Evolutionary conservation across 1,140 invertebrate genomes (phyloP).

Genomic region (Drosophila mauritiana): DNA sequence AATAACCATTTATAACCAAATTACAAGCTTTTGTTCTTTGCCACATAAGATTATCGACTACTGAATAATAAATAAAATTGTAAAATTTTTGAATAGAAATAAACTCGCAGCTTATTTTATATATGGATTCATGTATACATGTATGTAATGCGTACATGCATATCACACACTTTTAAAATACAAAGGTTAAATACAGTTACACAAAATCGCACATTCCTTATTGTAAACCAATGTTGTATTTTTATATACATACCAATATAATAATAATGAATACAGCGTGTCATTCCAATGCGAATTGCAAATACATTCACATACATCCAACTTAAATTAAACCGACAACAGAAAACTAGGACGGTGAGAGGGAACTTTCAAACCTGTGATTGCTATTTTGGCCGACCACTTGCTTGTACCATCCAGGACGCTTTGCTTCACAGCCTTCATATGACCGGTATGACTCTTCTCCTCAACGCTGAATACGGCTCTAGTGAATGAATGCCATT

Average conservation of each 20-base stretch:
- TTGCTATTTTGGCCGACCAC: slow-evolving; percentile 99
- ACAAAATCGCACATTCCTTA: slow-evolving; percentile 32
- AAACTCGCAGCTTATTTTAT: slow-evolving; percentile 3
- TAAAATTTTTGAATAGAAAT: not conserved
- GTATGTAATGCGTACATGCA: slow-evolving; percentile 39
- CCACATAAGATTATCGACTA: not conserved
- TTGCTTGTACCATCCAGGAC: slow-evolving; percentile 99
- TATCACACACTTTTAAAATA: slow-evolving; percentile 27
- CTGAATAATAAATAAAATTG: not conserved
- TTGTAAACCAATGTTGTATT: slow-evolving; percentile 11
- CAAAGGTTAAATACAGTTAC: slow-evolving; percentile 20
- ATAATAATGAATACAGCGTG: slow-evolving; percentile 37
- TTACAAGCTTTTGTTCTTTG: not conserved
- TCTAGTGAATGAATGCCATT: slow-evolving; percentile 87
- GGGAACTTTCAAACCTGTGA: slow-evolving; percentile 95
- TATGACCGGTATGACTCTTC: slow-evolving; percentile 96
- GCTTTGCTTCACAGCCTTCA: slow-evolving; percentile 99
- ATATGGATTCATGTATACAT: slow-evolving; percentile 28
- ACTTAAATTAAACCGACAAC: slow-evolving; percentile 34
- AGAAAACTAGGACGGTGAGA: slow-evolving; percentile 37
- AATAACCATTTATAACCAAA: not conserved
- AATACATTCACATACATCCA: slow-evolving; percentile 60
- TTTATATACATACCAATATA: slow-evolving; percentile 10
- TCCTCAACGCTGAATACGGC: slow-evolving; percentile 97
- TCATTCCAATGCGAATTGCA: slow-evolving; percentile 43